These are phyloP conservation scores for Nomada flava DNA, from an alignment of 2,888 invertebrate genomes.

Conservation along the genomic window DNA sequence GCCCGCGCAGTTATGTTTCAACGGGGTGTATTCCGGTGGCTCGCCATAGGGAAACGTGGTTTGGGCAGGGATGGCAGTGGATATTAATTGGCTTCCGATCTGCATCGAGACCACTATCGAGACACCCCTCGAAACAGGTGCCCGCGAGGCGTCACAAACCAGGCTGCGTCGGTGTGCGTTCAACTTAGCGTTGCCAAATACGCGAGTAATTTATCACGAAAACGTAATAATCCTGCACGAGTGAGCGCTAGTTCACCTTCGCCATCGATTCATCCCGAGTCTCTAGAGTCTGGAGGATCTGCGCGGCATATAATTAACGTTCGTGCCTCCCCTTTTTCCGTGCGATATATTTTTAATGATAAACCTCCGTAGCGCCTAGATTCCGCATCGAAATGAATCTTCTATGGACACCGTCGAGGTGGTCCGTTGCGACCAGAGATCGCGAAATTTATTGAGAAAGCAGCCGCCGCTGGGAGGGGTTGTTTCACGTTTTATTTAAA, in stretches of 20 bases:
- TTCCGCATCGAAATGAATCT: no score
- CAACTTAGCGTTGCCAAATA: conserved; percentile 7
- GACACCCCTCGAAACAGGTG: conserved; percentile 64
- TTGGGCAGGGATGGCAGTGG: conserved; percentile 49
- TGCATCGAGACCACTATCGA: conserved; percentile 67
- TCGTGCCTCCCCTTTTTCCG: no score
- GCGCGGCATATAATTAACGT: no score
- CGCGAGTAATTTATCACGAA: conserved; percentile 38
- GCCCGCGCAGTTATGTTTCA: conserved; percentile 74
- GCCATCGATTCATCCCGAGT: background rate
- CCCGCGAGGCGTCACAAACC: conserved; percentile 45
- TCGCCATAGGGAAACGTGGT: conserved; percentile 45
- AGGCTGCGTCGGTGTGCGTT: background rate
- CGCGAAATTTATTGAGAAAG: no score
- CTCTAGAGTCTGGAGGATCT: background rate
- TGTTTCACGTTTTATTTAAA: no score
- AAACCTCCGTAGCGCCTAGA: no score
- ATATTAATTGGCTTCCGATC: conserved; percentile 83
- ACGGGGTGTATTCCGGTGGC: conserved; percentile 67
- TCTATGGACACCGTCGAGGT: no score
- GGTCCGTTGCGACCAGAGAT: no score
- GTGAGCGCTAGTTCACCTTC: background rate
- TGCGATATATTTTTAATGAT: no score
- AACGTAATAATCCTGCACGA: conserved; percentile 35
- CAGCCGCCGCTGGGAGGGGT: no score